Conservation (phyloP, 2,113 vertebrate species). For the Protomyctophum bolini region DNA sequence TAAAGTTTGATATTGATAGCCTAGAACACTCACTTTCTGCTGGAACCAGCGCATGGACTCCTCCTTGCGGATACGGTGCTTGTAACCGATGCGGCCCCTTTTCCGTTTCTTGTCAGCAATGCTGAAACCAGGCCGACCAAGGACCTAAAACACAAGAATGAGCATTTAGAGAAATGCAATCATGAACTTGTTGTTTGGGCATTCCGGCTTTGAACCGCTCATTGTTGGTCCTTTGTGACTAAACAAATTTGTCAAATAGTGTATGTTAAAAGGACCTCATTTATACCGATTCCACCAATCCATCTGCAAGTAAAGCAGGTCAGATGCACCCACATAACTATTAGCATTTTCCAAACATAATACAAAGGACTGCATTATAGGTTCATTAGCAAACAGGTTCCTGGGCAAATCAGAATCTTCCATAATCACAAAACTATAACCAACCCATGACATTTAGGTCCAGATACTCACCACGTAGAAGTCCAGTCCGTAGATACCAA, state of each 20-base stretch:
- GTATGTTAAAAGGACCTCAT: no score
- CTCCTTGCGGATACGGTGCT: conserved; percentile 97
- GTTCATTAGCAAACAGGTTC: not conserved
- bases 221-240: no score
- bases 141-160: conserved; percentile 80
- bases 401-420: not conserved
- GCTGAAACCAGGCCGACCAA: conserved; percentile 97
- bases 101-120: conserved; percentile 98
- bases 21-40: conserved; percentile 87
- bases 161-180: no score
- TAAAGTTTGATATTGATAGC: not conserved
- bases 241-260: no score
- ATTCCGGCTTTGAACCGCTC: no score
- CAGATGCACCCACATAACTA: not conserved
- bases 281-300: no score
- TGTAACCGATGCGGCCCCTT: conserved; percentile 93
- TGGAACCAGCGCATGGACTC: conserved; percentile 99
- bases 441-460: not conserved
- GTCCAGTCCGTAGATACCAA: conserved; percentile 98
- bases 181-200: no score
- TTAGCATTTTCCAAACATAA: not conserved
- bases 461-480: conserved; percentile 91
- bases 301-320: not conserved
- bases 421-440: not conserved
- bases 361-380: no score